These are phyloP conservation scores for Phalangium opilio DNA, from an alignment of 2,888 invertebrate genomes.

Conservation along the genomic window DNA sequence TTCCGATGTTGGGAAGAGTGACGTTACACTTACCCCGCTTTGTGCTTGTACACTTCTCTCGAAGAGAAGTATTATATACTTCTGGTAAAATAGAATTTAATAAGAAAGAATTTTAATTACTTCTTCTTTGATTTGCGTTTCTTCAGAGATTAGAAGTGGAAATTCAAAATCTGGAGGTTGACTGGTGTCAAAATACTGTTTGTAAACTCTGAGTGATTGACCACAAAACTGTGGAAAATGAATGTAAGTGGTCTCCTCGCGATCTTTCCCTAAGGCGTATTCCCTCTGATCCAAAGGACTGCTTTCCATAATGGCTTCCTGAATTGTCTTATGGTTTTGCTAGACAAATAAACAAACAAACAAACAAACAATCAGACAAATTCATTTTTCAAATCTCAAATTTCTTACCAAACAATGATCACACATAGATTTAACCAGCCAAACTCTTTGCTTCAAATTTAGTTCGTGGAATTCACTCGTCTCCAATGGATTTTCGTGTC, in stretches of 20 bases:
- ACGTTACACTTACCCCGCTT: no score
- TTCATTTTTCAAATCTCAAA: background rate
- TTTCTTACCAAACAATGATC: conserved; percentile 34
- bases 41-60: no score
- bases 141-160: no score
- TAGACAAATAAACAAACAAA: conserved; percentile 21
- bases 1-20: no score
- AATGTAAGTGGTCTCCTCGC: conserved; percentile 37
- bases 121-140: no score
- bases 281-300: conserved; percentile 34
- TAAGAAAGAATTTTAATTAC: no score
- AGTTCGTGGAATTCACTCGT: conserved; percentile 38
- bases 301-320: conserved; percentile 37
- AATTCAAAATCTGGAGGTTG: no score
- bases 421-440: conserved; percentile 42
- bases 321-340: conserved; percentile 39
- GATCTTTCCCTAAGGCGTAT: conserved; percentile 37
- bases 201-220: conserved; percentile 37
- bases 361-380: no score
- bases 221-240: conserved; percentile 42
- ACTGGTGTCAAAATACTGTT: no score
- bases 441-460: conserved; percentile 37
- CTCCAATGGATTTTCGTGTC: conserved; percentile 33
- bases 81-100: no score
- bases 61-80: no score